Conservation (phyloP, 2,113 vertebrate species). For the Silurus meridionalis region DNA sequence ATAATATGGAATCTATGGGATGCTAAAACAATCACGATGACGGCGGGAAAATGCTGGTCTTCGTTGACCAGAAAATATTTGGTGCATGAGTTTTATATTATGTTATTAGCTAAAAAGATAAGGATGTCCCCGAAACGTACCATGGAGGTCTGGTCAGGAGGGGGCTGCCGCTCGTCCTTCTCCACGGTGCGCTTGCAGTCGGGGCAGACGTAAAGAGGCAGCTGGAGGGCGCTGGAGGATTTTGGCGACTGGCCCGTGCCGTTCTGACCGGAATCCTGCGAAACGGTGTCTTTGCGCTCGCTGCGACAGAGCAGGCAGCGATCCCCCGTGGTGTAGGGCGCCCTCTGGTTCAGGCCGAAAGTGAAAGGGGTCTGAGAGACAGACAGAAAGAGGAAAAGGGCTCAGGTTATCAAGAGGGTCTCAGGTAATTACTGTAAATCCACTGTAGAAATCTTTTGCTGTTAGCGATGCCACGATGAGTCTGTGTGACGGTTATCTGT, state of each 20-base stretch:
- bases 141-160: slow-evolving; percentile 81
- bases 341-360: slow-evolving; percentile 93
- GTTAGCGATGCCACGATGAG: too few relatives aligned
- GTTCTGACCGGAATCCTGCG: slow-evolving; percentile 81
- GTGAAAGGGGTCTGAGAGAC: slow-evolving; percentile 86
- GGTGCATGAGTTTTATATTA: too few relatives aligned
- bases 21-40: background rate
- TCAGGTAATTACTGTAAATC: too few relatives aligned
- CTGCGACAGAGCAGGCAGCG: slow-evolving; percentile 92
- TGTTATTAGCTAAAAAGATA: background rate
- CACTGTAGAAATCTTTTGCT: background rate
- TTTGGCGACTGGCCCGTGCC: slow-evolving; percentile 81
- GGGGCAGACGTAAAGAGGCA: slow-evolving; percentile 94
- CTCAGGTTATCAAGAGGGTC: too few relatives aligned
- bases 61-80: too few relatives aligned
- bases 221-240: slow-evolving; percentile 83
- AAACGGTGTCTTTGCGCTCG: slow-evolving; percentile 84
- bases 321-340: slow-evolving; percentile 88
- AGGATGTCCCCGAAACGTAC: slow-evolving; percentile 69
- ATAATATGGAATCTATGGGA: too few relatives aligned
- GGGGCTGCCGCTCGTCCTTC: slow-evolving; percentile 85
- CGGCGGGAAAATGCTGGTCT: background rate
- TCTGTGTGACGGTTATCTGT: too few relatives aligned
- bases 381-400: background rate
- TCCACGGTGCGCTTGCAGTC: slow-evolving; percentile 92